These are phyloP conservation scores for Resseliella maxima DNA, from an alignment of 2,888 invertebrate genomes.

Conservation along the genomic window DNA sequence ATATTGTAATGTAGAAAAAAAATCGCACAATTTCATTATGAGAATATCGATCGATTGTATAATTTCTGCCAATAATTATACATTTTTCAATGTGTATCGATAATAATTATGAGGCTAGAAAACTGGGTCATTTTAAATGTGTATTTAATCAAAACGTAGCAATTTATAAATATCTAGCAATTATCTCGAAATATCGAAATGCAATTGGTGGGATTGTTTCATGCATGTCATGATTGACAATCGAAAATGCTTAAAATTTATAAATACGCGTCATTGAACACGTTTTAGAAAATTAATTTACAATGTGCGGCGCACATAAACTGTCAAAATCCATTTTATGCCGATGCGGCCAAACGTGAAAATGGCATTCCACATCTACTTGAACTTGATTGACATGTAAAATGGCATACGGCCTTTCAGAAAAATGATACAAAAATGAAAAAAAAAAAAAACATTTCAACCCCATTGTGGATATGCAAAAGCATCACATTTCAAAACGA, in stretches of 20 bases:
- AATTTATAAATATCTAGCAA: not conserved
- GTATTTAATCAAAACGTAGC: constrained; percentile 22
- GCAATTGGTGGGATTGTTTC: not conserved
- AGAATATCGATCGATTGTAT: constrained; percentile 1
- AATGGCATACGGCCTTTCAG: not conserved
- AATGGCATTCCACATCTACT: not conserved
- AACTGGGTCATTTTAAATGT: constrained; percentile 45
- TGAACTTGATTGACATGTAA: constrained; percentile 15
- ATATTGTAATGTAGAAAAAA: not conserved
- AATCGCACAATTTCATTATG: not conserved
- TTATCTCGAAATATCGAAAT: not conserved
- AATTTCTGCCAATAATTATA: not conserved
- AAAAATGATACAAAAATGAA: no score
- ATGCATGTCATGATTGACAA: constrained; percentile 31
- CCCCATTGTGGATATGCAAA: no score
- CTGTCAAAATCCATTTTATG: not conserved
- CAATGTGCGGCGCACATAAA: not conserved
- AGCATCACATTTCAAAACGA: not conserved
- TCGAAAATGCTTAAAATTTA: not conserved
- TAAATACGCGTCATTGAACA: not conserved
- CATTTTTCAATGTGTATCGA: not conserved
- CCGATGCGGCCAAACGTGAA: no score
- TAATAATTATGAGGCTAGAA: not conserved
- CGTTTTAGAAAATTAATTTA: constrained; percentile 22
- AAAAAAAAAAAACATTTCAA: no score